Percentiles rank a stretch among this genome's conserved stretches.
These are phyloP conservation scores for Caerostris darwini DNA, from an alignment of 1,140 invertebrate genomes.

Conservation along the genomic window DNA sequence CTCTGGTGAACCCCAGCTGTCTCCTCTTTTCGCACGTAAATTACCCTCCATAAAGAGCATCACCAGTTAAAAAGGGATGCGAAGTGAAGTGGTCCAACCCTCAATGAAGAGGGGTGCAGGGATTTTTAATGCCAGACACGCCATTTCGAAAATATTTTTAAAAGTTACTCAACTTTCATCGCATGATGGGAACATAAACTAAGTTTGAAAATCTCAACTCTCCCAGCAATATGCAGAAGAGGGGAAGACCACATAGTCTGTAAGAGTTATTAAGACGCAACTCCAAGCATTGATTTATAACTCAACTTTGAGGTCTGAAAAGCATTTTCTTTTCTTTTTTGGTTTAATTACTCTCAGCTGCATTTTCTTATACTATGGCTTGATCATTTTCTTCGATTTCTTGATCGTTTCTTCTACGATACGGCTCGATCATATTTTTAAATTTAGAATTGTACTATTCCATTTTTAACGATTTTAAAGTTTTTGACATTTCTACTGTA, in stretches of 20 bases:
- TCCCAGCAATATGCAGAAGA: not conserved
- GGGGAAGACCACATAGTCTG: not conserved
- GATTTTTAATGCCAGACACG: conserved; percentile 10
- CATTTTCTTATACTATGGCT: not conserved
- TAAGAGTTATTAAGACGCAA: conserved; percentile 10
- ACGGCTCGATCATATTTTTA: too few relatives aligned
- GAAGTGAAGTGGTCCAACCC: conserved; percentile 57
- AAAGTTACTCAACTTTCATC: conserved; percentile 57
- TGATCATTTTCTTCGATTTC: not conserved
- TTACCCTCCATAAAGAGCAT: conserved; percentile 68
- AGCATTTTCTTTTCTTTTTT: not conserved
- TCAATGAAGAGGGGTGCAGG: not conserved
- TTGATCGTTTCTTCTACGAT: not conserved
- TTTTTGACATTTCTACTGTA: too few relatives aligned
- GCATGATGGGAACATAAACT: conserved; percentile 63
- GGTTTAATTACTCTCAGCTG: not conserved
- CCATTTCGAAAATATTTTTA: conserved; percentile 62
- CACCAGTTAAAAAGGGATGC: conserved; percentile 15
- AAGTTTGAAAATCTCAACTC: conserved; percentile 53
- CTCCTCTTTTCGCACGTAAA: conserved; percentile 68
- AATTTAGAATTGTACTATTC: too few relatives aligned
- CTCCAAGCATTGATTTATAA: conserved; percentile 25
- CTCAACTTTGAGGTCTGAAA: not conserved
- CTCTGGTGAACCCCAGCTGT: conserved; percentile 54
- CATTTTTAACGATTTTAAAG: too few relatives aligned